These are phyloP conservation scores for Betta splendens DNA, from an alignment of 2,797 vertebrate genomes.

Conservation along the genomic window DNA sequence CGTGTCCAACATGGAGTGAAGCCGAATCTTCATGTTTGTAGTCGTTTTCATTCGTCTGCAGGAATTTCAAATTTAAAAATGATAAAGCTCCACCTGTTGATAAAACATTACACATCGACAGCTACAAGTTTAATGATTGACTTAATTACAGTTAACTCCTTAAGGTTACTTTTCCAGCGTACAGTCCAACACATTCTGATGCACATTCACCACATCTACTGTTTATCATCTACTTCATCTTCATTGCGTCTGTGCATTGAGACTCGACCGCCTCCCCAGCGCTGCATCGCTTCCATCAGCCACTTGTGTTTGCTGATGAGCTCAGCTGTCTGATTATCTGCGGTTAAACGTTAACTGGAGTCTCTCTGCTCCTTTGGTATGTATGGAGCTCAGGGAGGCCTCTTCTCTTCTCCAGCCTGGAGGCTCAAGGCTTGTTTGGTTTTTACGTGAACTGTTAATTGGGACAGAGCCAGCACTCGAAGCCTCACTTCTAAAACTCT, in stretches of 20 bases:
- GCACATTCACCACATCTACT: too few relatives aligned
- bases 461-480: too few relatives aligned
- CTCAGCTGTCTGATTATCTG: constrained; percentile 51
- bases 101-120: too few relatives aligned
- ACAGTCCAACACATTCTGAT: too few relatives aligned
- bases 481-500: too few relatives aligned
- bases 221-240: too few relatives aligned
- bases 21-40: background rate
- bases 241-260: constrained; percentile 4
- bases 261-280: constrained; percentile 13
- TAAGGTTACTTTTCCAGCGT: too few relatives aligned
- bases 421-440: constrained; percentile 2
- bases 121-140: background rate
- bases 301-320: constrained; percentile 61
- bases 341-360: constrained; percentile 73
- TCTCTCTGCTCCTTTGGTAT: constrained; percentile 66
- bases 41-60: constrained; percentile 11
- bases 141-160: background rate
- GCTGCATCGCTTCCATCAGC: constrained; percentile 23
- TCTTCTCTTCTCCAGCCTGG: constrained; percentile 53
- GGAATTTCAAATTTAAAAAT: too few relatives aligned
- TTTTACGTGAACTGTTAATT: too few relatives aligned
- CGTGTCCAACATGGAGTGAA: background rate
- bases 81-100: constrained; percentile 7
- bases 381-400: constrained; percentile 47